These are phyloP conservation scores for Nesogale talazaci DNA, from an alignment of 2,113 vertebrate species.

Conservation along the genomic window DNA sequence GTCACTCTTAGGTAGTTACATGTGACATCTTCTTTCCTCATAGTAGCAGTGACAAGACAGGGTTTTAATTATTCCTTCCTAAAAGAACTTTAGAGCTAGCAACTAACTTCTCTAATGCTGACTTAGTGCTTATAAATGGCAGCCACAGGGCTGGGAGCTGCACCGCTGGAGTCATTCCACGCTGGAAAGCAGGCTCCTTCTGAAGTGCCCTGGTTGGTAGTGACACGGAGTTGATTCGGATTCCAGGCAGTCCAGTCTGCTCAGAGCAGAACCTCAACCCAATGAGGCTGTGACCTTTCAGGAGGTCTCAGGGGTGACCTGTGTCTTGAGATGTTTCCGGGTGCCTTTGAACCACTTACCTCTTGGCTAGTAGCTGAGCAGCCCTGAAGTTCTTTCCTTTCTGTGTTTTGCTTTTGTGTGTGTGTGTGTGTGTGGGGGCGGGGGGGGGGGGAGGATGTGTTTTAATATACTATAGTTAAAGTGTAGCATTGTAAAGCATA, in stretches of 20 bases:
- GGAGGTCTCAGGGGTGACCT: not conserved
- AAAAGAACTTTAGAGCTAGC: not conserved
- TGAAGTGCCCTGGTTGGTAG: not conserved
- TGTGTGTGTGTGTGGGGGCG: too few relatives aligned
- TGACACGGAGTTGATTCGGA: not conserved
- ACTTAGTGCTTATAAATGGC: not conserved
- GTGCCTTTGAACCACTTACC: not conserved
- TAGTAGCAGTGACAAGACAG: slow-evolving; percentile 6
- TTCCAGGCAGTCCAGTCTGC: not conserved
- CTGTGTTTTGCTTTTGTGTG: too few relatives aligned
- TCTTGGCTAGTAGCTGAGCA: not conserved
- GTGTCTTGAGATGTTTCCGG: not conserved
- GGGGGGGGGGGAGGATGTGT: not conserved
- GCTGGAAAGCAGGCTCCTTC: not conserved
- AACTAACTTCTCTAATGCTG: not conserved
- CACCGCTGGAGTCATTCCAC: not conserved
- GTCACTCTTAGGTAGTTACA: not conserved
- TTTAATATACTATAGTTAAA: slow-evolving; percentile 14
- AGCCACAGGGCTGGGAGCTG: not conserved
- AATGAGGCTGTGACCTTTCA: not conserved
- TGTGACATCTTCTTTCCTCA: not conserved
- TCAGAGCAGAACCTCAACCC: too few relatives aligned
- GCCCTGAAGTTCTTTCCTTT: not conserved
- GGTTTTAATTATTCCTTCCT: slow-evolving; percentile 27
- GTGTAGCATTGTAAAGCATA: not conserved